These are phyloP conservation scores for Drosophila merina DNA, from an alignment of 2,888 invertebrate genomes.

Conservation along the genomic window DNA sequence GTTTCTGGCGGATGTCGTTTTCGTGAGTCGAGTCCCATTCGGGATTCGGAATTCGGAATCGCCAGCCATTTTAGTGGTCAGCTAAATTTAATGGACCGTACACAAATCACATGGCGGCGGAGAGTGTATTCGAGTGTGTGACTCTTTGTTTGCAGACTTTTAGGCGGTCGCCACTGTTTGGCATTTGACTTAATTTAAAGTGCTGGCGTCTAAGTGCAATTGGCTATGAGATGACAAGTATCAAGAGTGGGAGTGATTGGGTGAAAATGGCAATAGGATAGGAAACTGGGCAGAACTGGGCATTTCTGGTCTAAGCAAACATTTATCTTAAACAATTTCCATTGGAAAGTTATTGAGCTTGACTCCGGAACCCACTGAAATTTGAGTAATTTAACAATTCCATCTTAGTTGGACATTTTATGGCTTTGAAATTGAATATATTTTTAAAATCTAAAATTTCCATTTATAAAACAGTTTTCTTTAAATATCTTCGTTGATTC, in stretches of 20 bases:
- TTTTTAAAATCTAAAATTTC: too few relatives aligned
- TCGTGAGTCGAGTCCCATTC: conserved; percentile 18
- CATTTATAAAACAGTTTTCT: too few relatives aligned
- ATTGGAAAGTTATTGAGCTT: neutral
- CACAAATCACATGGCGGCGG: neutral
- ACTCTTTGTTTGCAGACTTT: conserved; percentile 65
- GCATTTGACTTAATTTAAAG: conserved; percentile 70
- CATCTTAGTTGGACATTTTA: too few relatives aligned
- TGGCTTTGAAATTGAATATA: neutral
- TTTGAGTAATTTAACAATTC: too few relatives aligned
- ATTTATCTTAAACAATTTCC: neutral
- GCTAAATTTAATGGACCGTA: conserved; percentile 67
- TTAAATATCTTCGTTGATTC: too few relatives aligned
- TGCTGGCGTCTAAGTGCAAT: conserved; percentile 54
- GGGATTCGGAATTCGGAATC: neutral
- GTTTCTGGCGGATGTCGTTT: conserved; percentile 48
- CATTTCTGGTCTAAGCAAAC: neutral
- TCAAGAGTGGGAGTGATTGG: neutral
- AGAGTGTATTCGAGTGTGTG: conserved; percentile 29
- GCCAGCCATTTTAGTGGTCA: conserved; percentile 20
- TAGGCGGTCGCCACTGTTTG: conserved; percentile 52
- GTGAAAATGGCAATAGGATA: too few relatives aligned
- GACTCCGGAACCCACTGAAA: neutral
- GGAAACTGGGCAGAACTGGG: too few relatives aligned
- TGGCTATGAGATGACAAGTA: conserved; percentile 43